Evolutionary conservation across 2,888 invertebrate species (phyloP), one percentile per base, ranked within the genome.

Genomic region (Melanostoma scalare): DNA sequence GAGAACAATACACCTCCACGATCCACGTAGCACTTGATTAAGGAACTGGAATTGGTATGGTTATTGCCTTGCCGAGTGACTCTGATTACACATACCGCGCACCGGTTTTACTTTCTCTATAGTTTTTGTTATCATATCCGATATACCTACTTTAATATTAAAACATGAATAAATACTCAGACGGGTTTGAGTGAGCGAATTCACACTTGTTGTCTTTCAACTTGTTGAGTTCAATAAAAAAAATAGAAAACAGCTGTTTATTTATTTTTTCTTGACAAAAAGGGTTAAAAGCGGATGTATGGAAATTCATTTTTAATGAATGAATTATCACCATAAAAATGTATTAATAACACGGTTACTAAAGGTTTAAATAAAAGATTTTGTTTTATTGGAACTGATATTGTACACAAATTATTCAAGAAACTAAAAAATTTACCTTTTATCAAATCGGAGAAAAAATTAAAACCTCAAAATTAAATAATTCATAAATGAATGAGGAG

Each of bases 21-120:
- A n/a, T 73, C 72, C 82, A 82, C 82, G 82, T 82, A 77, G 67
- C 82, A 69, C 10, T 53, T 53, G 38, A 20, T 40, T 42, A 10
- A 10, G 61, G 44, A 72, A 74, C 68, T 53, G 50, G 56, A 58
- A 71, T 48, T 5, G 4, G 31, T 6, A 35, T 63, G 55, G 1
- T 48, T 42, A 33, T 8, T 4, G 1, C 20, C 8, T 31, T 4
- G 10, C 1, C 40, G 38, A 20, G 20, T 20, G 20, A 20, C 20
- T 20, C 1, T 20, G 20, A 20, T 1, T 20, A 20, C 20, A 46
- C n/a, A 20, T 31, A 2, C 31, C 4, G 5, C 40, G 30, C 42
- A 61, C 78, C 55, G 46, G 56, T 52, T 69, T 74, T 6, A 63
- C 68, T 69, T 69, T 68, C 48, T 38, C 6, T 44, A 30, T 10